Evolutionary conservation across 2,888 invertebrate genomes (phyloP).

Genomic region (Eulithis testata): DNA sequence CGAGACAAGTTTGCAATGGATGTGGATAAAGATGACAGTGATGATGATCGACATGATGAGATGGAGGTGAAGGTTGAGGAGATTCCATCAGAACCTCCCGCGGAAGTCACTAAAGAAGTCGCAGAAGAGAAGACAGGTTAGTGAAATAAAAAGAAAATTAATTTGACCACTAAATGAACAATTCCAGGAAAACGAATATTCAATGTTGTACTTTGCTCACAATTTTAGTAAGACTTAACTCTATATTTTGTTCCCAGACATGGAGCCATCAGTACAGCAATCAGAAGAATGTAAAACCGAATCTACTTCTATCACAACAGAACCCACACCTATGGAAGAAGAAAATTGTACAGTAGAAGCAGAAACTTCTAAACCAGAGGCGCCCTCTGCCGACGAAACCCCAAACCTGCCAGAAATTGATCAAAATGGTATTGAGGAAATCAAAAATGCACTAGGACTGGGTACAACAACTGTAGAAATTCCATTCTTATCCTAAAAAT

Average conservation of each 20-base stretch:
- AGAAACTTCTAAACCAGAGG: background rate
- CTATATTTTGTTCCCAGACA: conserved; percentile 2
- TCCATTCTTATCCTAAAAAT: conserved; percentile 50
- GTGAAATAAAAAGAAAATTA: background rate
- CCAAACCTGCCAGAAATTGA: conserved; percentile 23
- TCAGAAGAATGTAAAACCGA: conserved; percentile 49
- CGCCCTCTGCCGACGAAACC: conserved; percentile 19
- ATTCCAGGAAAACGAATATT: no score
- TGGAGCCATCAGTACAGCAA: conserved; percentile 5
- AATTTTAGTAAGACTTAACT: background rate
- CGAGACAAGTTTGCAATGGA: conserved; percentile 76
- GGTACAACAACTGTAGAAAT: conserved; percentile 28
- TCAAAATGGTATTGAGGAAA: conserved; percentile 11
- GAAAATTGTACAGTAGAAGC: conserved; percentile 5
- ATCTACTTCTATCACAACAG: conserved; percentile 9
- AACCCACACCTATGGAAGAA: conserved; percentile 8
- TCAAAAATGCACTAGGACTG: conserved; percentile 17
- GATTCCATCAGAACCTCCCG: conserved; percentile 14
- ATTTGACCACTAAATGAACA: no score
- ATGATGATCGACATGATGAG: conserved; percentile 67
- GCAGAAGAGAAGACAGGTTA: conserved; percentile 23
- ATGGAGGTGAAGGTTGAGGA: conserved; percentile 33
- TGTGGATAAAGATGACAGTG: conserved; percentile 77
- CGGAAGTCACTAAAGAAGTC: conserved; percentile 33
- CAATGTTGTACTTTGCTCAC: no score